Percentiles rank a stretch among this genome's conserved stretches.
Evolutionary conservation across 2,113 vertebrate species (phyloP).

Genomic region (Thymallus thymallus): DNA sequence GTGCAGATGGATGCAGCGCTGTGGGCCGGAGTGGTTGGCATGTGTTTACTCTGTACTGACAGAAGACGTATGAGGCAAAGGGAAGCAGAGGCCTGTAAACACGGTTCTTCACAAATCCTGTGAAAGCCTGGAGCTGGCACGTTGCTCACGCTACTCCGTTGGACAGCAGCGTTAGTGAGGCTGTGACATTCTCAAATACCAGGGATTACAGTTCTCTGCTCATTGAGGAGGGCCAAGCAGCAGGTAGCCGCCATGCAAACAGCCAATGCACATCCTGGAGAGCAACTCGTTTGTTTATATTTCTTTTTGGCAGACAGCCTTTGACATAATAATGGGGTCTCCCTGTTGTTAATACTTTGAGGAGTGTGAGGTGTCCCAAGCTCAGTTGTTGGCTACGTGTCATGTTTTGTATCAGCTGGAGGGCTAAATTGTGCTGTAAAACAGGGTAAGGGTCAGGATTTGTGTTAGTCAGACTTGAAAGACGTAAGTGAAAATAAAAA

Average conservation of each 20-base stretch:
- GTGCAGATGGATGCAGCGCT: slow-evolving; percentile 26
- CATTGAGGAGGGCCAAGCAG: slow-evolving; percentile 36
- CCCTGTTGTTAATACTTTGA: slow-evolving; percentile 39
- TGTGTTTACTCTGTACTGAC: slow-evolving; percentile 55
- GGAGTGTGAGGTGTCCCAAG: slow-evolving; percentile 24
- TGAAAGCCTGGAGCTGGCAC: slow-evolving; percentile 46
- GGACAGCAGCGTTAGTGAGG: slow-evolving; percentile 52
- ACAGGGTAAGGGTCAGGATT: slow-evolving; percentile 16
- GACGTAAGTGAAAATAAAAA: not conserved
- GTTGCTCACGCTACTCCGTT: slow-evolving; percentile 40
- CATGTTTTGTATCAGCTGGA: slow-evolving; percentile 1
- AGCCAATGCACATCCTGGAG: slow-evolving; percentile 37
- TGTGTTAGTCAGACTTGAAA: not conserved
- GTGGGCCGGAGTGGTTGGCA: slow-evolving; percentile 33
- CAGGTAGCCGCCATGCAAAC: slow-evolving; percentile 40
- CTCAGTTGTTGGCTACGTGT: too few species aligned
- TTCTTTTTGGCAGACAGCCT: slow-evolving; percentile 46
- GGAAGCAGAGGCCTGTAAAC: slow-evolving; percentile 42
- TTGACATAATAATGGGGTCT: slow-evolving; percentile 46
- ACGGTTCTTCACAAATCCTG: slow-evolving; percentile 49
- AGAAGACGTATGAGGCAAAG: slow-evolving; percentile 55
- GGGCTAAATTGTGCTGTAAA: not conserved
- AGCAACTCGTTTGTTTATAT: slow-evolving; percentile 41
- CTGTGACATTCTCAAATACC: slow-evolving; percentile 65
- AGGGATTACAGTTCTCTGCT: slow-evolving; percentile 48